Conservation (phyloP, 2,113 vertebrate genomes). For the Megaptera novaeangliae region DNA sequence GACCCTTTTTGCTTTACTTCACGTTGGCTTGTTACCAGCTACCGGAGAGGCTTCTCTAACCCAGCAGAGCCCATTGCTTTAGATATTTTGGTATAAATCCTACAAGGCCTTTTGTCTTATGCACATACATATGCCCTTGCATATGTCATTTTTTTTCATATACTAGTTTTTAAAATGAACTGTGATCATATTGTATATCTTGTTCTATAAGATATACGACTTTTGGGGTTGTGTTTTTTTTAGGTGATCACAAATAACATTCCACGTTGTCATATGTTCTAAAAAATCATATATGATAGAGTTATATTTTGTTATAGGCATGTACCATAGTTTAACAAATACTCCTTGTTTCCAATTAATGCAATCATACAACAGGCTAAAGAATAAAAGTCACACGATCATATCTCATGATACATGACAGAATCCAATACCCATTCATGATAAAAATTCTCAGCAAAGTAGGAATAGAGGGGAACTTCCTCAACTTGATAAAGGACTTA, state of each 20-base stretch:
- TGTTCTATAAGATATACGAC: not conserved
- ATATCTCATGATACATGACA: too few relatives aligned
- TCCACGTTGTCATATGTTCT: too few relatives aligned
- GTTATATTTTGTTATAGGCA: too few relatives aligned
- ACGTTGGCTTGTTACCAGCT: not conserved
- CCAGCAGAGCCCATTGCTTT: not conserved
- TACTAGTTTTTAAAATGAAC: not conserved
- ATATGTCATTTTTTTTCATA: not conserved
- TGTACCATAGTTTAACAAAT: too few relatives aligned
- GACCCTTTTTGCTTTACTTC: not conserved
- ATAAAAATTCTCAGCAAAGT: not conserved
- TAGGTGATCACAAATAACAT: too few relatives aligned
- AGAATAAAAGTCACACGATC: too few relatives aligned
- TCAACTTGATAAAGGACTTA: not conserved
- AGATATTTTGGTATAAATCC: not conserved
- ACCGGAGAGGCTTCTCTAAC: not conserved
- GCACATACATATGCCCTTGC: not conserved
- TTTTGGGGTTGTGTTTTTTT: too few relatives aligned
- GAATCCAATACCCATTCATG: too few relatives aligned
- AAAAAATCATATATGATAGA: too few relatives aligned
- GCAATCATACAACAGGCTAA: too few relatives aligned
- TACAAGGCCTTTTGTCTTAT: not conserved
- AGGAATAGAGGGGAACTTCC: not conserved
- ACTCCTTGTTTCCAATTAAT: too few relatives aligned
- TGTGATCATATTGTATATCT: not conserved